phyloP scores from a whole-genome alignment of 1,140 invertebrate species.

The Teleopsis dalmanni region DNA sequence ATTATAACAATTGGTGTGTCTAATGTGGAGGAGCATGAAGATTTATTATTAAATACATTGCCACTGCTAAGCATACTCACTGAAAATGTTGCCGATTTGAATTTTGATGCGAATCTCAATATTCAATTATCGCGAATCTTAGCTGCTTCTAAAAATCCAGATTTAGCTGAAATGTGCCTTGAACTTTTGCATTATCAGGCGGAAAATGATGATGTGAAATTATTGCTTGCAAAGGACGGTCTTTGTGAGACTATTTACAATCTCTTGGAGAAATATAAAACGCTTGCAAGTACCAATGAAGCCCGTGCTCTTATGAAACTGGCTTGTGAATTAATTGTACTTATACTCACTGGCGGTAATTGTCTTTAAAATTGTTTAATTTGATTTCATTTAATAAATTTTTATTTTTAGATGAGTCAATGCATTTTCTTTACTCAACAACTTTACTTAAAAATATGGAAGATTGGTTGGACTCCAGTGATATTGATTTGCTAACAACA shows the following conservation, averaged over 20 bases:
- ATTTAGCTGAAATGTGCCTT: conserved; percentile 66
- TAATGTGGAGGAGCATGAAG: conserved; percentile 47
- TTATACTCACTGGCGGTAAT: conserved; percentile 76
- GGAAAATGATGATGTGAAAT: conserved; percentile 70
- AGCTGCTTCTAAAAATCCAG: conserved; percentile 54
- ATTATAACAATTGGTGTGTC: conserved; percentile 48
- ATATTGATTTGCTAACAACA: conserved; percentile 69
- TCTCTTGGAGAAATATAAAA: conserved; percentile 64
- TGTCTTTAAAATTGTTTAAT: background rate
- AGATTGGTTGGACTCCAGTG: conserved; percentile 65
- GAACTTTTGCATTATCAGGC: conserved; percentile 66
- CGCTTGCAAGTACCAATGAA: conserved; percentile 56
- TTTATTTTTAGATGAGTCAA: conserved; percentile 66
- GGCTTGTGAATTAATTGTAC: conserved; percentile 75
- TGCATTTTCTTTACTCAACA: conserved; percentile 67
- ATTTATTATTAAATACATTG: conserved; percentile 60
- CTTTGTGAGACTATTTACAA: conserved; percentile 67
- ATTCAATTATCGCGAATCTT: conserved; percentile 53
- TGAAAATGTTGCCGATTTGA: conserved; percentile 55
- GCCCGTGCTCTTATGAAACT: conserved; percentile 67
- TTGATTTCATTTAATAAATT: background rate
- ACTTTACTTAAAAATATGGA: conserved; percentile 52
- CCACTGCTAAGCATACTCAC: conserved; percentile 66
- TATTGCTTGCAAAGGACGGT: conserved; percentile 62
- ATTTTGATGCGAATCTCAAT: conserved; percentile 52